Evolutionary conservation across 2,888 invertebrate genomes (phyloP).

Genomic region (Drosophila gaucha): DNA sequence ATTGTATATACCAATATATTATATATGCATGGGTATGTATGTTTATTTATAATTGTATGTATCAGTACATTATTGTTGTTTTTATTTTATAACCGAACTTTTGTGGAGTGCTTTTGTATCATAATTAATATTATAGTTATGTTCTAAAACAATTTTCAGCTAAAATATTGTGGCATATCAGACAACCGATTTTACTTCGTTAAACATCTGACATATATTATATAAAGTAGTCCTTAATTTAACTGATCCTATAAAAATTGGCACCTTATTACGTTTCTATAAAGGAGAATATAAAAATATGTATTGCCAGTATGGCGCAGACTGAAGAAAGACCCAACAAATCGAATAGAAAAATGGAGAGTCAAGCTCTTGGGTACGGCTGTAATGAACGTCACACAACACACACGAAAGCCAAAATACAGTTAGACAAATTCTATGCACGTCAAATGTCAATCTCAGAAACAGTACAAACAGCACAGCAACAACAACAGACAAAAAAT

Average conservation of each 20-base stretch:
- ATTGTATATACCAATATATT: too few species aligned
- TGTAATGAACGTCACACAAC: conserved; percentile 21
- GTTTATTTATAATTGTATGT: too few species aligned
- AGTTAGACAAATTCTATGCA: conserved; percentile 80
- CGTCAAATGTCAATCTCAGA: conserved; percentile 77
- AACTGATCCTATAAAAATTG: background rate
- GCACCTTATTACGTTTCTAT: background rate
- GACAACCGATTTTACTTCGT: too few species aligned
- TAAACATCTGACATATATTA: too few species aligned
- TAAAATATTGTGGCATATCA: too few species aligned
- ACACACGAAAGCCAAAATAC: conserved; percentile 67
- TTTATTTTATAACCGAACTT: too few species aligned
- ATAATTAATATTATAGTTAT: too few species aligned
- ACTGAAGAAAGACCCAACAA: conserved; percentile 12
- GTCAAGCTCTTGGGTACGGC: conserved; percentile 41
- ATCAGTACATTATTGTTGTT: too few species aligned
- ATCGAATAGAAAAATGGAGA: conserved; percentile 9
- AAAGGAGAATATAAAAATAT: background rate
- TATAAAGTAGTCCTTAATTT: background rate
- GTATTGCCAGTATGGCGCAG: background rate
- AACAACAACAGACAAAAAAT: conserved; percentile 47
- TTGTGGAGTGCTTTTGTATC: too few species aligned
- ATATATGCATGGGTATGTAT: too few species aligned
- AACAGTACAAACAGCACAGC: conserved; percentile 40
- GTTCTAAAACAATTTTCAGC: too few species aligned